Conservation (phyloP, 2,797 vertebrate species). For the Crax fasciolata region DNA sequence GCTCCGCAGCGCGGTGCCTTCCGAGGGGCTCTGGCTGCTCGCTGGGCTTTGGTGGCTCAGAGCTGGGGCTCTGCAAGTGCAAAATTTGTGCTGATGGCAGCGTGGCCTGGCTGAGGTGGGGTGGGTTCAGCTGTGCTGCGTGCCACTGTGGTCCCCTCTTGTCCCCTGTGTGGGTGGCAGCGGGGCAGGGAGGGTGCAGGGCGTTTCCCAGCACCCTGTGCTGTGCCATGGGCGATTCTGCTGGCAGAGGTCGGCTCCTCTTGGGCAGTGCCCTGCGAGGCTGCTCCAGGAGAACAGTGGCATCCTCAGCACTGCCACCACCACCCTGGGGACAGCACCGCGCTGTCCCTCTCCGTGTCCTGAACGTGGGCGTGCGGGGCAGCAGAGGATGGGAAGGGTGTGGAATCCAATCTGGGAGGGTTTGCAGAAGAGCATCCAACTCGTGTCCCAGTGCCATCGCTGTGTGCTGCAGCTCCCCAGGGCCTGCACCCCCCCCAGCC, state of each 20-base stretch:
- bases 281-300: accelerated
- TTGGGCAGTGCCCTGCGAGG: background rate
- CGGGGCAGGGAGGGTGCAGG: background rate
- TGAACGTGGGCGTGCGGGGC: background rate
- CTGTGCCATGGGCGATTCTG: background rate
- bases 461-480: background rate
- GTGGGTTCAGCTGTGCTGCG: too few relatives aligned
- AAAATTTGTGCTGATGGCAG: accelerated
- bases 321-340: accelerated
- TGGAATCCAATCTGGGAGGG: too few relatives aligned
- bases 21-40: background rate
- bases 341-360: background rate
- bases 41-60: background rate
- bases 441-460: too few relatives aligned
- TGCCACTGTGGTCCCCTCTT: too few relatives aligned
- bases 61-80: background rate
- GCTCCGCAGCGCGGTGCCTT: background rate
- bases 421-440: too few relatives aligned
- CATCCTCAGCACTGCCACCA: background rate
- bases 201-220: background rate
- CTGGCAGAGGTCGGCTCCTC: background rate
- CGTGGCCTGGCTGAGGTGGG: background rate
- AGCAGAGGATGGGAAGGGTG: background rate
- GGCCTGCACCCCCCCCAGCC: background rate
- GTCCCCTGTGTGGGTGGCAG: too few relatives aligned